A percentile compares a stretch with the other conserved stretches of the same genome.
phyloP scores from a whole-genome alignment of 2,113 vertebrate genomes.

The Corythaeola cristata region DNA sequence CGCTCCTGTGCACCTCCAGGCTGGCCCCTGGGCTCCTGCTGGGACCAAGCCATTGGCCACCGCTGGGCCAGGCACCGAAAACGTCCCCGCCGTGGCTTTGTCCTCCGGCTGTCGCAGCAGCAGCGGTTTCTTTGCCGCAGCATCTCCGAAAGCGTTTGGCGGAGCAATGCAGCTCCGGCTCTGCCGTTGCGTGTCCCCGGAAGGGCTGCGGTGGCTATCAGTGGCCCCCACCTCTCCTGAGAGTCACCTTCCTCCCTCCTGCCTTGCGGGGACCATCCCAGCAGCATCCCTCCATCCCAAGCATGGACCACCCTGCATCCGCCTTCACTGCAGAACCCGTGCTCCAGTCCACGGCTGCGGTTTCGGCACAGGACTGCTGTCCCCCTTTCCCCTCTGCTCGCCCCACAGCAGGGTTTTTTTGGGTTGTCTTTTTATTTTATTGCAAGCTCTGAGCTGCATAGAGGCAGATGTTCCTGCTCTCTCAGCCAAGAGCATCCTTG shows the following conservation, averaged over 20 bases:
- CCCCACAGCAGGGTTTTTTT: background rate
- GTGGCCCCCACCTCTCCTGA: background rate
- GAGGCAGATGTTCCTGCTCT: background rate
- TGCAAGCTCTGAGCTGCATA: background rate
- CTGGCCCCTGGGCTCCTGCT: background rate
- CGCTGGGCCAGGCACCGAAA: accelerated
- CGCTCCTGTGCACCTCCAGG: background rate
- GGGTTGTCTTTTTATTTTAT: background rate
- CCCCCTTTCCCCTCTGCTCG: accelerated
- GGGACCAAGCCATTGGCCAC: accelerated
- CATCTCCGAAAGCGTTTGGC: accelerated
- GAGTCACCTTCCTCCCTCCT: background rate
- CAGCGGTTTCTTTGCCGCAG: background rate
- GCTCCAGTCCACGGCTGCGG: accelerated
- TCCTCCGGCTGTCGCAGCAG: background rate
- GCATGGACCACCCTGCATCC: background rate
- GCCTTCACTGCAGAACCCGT: background rate
- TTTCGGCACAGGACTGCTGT: background rate
- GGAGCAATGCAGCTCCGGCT: background rate
- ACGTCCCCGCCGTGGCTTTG: background rate
- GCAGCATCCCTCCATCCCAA: background rate
- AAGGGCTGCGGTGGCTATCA: background rate
- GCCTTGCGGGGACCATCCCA: background rate
- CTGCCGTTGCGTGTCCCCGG: background rate
- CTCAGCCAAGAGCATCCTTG: constrained; percentile 8